Base-by-base conservation (phyloP, 2,888 invertebrate genomes). In the Teleogryllus oceanicus region DNA sequence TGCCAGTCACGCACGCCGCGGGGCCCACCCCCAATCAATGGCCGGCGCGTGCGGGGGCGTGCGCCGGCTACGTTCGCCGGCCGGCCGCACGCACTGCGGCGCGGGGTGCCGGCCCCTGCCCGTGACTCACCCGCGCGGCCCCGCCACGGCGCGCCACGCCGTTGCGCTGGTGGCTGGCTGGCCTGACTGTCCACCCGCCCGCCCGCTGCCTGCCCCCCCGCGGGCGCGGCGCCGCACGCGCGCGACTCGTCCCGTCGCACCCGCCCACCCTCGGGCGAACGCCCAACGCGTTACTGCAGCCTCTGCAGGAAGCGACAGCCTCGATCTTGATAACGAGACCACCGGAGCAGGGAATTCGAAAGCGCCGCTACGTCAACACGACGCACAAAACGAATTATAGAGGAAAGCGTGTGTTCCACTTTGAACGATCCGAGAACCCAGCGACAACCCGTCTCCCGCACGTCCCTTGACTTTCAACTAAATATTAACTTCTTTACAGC, bases 41-140 rank as follows among this genome's bases (percentile, higher is more conserved):
- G 62, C 16, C 62, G n/a, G n/a, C 62, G 16, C 16, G 62, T 62
- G 62, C 62, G n/a, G n/a, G 62, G 62, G 16, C 13, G 62, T 18
- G 62, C 13, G 62, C 13, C 5, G n/a, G 16, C 62, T 62, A 62
- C 62, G 62, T 1, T 62, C 62, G n/a, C 62, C 37, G 37, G 37
- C 37, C 62, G 62, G 62, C 8, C 62, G 62, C 62, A 62, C 62
- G 62, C 62, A 62, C n/a, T 62, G 62, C 62, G 62, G 62, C 62
- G 62, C 62, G 62, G n/a, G 37, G 37, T 37, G 37, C 37, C 37
- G 37, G 37, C 37, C 37, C 37, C 37, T 37, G 37, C 37, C 37
- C 37, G 16, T 62, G 62, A 62, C 62, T 62, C 62, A 62, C 62
- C 62, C 62, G 62, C 13, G 16, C 16, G 62, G 62, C 13, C 62